phyloP scores from a whole-genome alignment of 2,888 invertebrate genomes.

The Ennomos quercinarius region DNA sequence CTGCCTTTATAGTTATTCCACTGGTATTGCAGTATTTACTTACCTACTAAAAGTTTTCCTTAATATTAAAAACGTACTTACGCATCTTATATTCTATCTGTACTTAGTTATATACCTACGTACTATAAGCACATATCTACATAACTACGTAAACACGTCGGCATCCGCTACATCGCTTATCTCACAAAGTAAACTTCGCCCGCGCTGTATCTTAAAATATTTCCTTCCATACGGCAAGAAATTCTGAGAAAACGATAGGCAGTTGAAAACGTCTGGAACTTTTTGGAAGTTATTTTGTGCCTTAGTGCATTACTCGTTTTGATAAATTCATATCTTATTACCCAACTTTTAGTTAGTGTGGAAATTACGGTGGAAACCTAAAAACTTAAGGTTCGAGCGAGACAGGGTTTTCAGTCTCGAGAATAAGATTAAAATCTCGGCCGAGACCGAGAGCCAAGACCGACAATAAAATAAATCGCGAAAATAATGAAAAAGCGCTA shows the following conservation, averaged over 20 bases:
- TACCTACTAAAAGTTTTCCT: background rate
- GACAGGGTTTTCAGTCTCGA: no score
- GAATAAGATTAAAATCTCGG: no score
- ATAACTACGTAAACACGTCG: constrained; percentile 57
- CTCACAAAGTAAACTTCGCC: constrained; percentile 69
- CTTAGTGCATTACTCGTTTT: constrained; percentile 12
- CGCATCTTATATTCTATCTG: constrained; percentile 21
- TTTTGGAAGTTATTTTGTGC: constrained; percentile 27
- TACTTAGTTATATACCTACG: constrained; percentile 32
- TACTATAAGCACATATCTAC: constrained; percentile 29
- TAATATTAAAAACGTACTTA: background rate
- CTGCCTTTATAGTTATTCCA: no score
- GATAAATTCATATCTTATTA: background rate
- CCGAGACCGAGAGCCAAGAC: no score
- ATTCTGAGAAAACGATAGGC: constrained; percentile 59
- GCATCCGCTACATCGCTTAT: constrained; percentile 77
- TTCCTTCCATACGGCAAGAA: constrained; percentile 70
- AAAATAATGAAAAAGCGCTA: no score
- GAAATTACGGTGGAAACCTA: no score
- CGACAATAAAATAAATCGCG: no score
- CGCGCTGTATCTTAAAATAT: constrained; percentile 75
- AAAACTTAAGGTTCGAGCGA: no score
- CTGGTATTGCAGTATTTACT: no score
- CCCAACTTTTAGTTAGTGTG: background rate
- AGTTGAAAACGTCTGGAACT: constrained; percentile 37